A percentile compares a stretch with the other conserved stretches of the same genome.
Evolutionary conservation across 1,140 invertebrate species (phyloP).

Genomic region (Bradysia coprophila): DNA sequence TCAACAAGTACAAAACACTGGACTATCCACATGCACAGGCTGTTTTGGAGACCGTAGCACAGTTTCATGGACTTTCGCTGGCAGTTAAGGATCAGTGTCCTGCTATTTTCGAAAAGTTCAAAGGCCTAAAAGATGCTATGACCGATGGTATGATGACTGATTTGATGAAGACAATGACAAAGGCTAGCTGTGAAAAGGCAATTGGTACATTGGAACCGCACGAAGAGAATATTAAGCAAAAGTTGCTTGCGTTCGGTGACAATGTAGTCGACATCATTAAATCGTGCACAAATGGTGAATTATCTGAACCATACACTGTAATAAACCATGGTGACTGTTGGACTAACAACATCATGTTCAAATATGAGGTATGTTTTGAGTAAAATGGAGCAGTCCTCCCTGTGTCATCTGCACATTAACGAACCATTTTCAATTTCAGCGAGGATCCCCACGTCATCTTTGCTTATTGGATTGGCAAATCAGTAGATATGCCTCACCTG

Average conservation of each 20-base stretch:
- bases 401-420: no score
- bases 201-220: neutral
- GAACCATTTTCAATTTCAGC: slow-evolving; percentile 13
- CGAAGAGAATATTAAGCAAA: neutral
- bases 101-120: neutral
- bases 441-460: slow-evolving; percentile 14
- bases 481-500: slow-evolving; percentile 25
- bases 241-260: neutral
- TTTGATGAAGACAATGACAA: neutral
- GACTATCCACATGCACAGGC: neutral
- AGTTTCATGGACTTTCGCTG: slow-evolving; percentile 1
- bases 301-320: slow-evolving; percentile 22
- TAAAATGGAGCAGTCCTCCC: slow-evolving; percentile 3
- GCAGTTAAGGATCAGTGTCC: slow-evolving; percentile 1
- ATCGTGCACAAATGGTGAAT: neutral
- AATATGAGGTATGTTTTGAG: slow-evolving; percentile 14
- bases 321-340: slow-evolving; percentile 34
- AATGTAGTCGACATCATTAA: neutral
- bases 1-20: neutral
- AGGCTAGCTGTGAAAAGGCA: neutral
- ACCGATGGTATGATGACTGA: neutral
- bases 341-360: slow-evolving; percentile 33
- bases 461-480: slow-evolving; percentile 32
- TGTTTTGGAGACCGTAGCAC: neutral
- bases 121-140: neutral